These are phyloP conservation scores for Bubo blakistoni DNA, from an alignment of 2,113 vertebrate species.

Conservation along the genomic window DNA sequence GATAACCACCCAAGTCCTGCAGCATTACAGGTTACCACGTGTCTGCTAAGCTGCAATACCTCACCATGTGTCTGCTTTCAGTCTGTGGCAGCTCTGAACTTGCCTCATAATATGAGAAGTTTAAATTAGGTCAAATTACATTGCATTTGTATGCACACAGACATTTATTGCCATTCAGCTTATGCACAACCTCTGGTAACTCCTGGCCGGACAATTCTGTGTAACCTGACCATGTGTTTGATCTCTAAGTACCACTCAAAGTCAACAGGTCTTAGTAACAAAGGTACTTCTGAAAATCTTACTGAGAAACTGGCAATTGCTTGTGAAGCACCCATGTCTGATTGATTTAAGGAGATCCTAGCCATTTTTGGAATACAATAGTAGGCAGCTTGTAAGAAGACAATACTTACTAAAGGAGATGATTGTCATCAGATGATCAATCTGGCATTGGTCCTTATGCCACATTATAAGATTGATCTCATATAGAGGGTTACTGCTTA, in stretches of 20 bases:
- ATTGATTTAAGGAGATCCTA: not conserved
- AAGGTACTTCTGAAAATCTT: not conserved
- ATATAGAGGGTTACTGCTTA: not conserved
- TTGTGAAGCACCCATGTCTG: not conserved
- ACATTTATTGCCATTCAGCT: not conserved
- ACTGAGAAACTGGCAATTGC: not conserved
- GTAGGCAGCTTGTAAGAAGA: not conserved
- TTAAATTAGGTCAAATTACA: constrained; percentile 9
- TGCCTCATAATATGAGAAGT: not conserved
- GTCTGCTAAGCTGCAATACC: not conserved
- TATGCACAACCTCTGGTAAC: not conserved
- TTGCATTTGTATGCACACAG: not conserved
- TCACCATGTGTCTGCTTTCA: not conserved
- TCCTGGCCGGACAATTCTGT: not conserved
- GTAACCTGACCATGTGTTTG: not conserved
- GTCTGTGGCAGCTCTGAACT: not conserved
- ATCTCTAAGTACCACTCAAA: not conserved
- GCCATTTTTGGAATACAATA: not conserved
- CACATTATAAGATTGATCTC: accelerated
- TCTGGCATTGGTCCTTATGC: not conserved
- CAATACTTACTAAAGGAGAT: not conserved
- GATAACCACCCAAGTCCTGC: not conserved
- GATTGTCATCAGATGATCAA: not conserved
- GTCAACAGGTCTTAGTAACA: not conserved
- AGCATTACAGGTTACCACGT: not conserved